phyloP scores from a whole-genome alignment of 2,797 vertebrate species.

The Anguilla marmorata region DNA sequence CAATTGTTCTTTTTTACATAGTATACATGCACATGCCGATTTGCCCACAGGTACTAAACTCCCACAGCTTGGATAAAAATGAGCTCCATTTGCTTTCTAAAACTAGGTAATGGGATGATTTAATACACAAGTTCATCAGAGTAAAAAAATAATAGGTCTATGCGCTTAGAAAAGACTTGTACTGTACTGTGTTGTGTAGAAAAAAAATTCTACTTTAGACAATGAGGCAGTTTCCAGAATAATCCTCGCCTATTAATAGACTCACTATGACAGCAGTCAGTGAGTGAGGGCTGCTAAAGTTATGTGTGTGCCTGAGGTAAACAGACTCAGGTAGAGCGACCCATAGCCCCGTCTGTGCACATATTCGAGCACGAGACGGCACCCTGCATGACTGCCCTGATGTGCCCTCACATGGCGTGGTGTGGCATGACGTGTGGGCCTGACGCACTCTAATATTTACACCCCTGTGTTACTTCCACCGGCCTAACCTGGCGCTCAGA shows the following conservation, averaged over 20 bases:
- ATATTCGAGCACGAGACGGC: neutral
- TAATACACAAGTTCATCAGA: neutral
- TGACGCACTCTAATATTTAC: neutral
- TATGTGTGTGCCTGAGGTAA: neutral
- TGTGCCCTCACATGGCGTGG: neutral
- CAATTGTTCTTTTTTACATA: neutral
- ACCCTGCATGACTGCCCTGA: neutral
- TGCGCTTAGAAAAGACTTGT: neutral
- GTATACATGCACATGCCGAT: neutral
- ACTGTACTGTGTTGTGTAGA: neutral
- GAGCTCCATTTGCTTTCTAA: neutral
- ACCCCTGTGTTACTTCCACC: neutral
- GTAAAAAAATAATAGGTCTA: neutral
- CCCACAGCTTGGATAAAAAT: neutral
- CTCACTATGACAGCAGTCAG: neutral
- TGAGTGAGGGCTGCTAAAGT: neutral
- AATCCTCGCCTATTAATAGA: neutral
- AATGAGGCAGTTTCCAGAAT: neutral
- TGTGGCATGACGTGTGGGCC: neutral
- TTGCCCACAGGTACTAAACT: neutral
- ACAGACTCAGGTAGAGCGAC: constrained; percentile 19
- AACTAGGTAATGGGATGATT: neutral
- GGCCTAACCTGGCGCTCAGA: neutral
- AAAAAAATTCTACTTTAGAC: neutral
- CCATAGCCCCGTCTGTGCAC: neutral